These are phyloP conservation scores for Hypsibius dujardini DNA, from an alignment of 1,140 invertebrate genomes.

Conservation along the genomic window DNA sequence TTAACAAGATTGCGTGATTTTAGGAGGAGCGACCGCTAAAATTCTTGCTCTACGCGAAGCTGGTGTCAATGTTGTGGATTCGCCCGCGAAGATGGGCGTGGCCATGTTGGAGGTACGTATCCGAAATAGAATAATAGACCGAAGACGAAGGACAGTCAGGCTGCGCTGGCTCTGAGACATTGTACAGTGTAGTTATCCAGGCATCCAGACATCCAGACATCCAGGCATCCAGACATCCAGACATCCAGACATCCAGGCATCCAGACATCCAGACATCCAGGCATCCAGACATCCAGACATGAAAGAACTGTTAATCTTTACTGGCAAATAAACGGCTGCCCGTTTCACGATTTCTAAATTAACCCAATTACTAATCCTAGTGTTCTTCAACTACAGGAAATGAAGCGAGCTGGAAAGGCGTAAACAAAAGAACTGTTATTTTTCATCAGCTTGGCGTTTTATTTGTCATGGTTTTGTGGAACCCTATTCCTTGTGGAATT, in stretches of 20 bases:
- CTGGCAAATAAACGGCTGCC: too few relatives aligned
- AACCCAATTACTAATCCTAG: neutral
- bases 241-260: too few relatives aligned
- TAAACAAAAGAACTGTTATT: neutral
- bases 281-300: too few relatives aligned
- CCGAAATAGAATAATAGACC: too few relatives aligned
- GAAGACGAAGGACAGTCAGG: too few relatives aligned
- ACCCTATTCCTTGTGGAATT: too few relatives aligned
- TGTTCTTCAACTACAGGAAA: neutral
- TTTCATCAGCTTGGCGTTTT: too few relatives aligned
- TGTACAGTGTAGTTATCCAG: neutral
- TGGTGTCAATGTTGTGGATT: constrained; percentile 79
- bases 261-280: too few relatives aligned
- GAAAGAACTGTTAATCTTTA: too few relatives aligned
- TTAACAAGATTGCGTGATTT: too few relatives aligned
- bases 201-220: neutral
- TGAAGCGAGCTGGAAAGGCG: constrained; percentile 3
- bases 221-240: neutral
- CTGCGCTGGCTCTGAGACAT: too few relatives aligned
- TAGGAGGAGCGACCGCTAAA: constrained; percentile 74
- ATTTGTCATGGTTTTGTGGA: too few relatives aligned
- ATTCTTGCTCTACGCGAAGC: constrained; percentile 84
- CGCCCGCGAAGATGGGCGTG: constrained; percentile 85
- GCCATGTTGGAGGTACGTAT: constrained; percentile 52
- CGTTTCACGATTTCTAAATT: neutral